A percentile compares a stretch with the other conserved stretches of the same genome.
phyloP scores from a whole-genome alignment of 2,888 invertebrate genomes.

The Icerya purchasi region DNA sequence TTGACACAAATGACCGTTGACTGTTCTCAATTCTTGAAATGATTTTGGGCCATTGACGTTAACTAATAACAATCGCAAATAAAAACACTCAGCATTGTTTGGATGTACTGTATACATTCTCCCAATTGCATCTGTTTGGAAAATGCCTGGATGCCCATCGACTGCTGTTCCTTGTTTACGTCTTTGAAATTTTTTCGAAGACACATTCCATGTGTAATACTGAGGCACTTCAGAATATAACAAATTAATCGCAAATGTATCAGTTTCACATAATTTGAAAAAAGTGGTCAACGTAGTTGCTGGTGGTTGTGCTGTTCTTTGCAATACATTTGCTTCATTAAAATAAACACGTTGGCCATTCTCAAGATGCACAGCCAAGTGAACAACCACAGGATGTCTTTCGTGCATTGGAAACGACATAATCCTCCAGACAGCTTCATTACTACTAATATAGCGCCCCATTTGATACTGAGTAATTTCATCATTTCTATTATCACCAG shows the following conservation, averaged over 20 bases:
- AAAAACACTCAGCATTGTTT: background rate
- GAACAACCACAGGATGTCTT: constrained; percentile 19
- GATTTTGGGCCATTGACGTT: background rate
- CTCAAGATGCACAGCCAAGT: constrained; percentile 21
- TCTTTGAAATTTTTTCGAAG: background rate
- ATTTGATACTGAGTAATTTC: constrained; percentile 19
- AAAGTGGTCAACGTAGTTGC: constrained; percentile 22
- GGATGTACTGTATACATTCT: background rate
- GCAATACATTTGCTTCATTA: constrained; percentile 4
- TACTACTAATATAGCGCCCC: constrained; percentile 19
- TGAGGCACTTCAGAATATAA: constrained; percentile 22
- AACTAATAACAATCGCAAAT: background rate
- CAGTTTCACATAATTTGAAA: constrained; percentile 22
- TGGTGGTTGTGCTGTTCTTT: constrained; percentile 14
- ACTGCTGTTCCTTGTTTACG: background rate
- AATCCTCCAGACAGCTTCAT: constrained; percentile 17
- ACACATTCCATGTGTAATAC: constrained; percentile 8
- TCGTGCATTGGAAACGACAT: constrained; percentile 22
- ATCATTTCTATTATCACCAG: constrained; percentile 18
- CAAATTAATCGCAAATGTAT: constrained; percentile 23
- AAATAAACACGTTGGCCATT: constrained; percentile 20
- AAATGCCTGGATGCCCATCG: background rate
- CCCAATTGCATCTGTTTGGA: background rate
- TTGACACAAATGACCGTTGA: background rate
- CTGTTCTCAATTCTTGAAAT: background rate